These are phyloP conservation scores for Saguinus midas DNA, from an alignment of 2,113 vertebrate genomes.

Conservation along the genomic window DNA sequence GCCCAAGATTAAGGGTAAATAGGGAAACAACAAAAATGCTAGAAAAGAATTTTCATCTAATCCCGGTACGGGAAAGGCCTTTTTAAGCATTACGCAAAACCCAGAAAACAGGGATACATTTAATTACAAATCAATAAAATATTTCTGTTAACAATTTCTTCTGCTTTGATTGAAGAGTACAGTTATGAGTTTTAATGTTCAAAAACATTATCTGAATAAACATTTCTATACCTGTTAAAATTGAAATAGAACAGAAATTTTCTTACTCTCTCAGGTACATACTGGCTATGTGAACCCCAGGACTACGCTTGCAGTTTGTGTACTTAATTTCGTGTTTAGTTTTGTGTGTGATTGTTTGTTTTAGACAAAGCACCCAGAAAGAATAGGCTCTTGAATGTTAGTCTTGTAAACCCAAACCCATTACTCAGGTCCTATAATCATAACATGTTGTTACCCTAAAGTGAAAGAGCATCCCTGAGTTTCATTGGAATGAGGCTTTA, in stretches of 20 bases:
- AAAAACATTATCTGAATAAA: neutral
- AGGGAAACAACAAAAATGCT: neutral
- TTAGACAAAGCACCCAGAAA: neutral
- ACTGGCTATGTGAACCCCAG: neutral
- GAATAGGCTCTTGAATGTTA: neutral
- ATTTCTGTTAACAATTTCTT: neutral
- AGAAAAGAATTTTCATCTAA: neutral
- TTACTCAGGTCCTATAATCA: neutral
- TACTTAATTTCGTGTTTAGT: neutral
- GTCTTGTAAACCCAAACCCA: neutral
- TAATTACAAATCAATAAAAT: neutral
- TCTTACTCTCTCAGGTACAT: neutral
- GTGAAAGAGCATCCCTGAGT: neutral
- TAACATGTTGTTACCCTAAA: neutral
- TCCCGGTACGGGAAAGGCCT: neutral
- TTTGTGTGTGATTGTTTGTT: neutral
- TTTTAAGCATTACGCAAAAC: neutral
- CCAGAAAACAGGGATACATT: neutral
- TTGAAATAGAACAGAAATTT: neutral
- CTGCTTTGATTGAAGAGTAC: neutral
- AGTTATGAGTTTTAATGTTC: neutral
- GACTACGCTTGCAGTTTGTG: neutral
- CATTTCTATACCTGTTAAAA: neutral
- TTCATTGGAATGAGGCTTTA: neutral
- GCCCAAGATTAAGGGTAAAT: neutral